Conservation (phyloP, 2,113 vertebrate genomes). For the Cochlearius cochlearius region DNA sequence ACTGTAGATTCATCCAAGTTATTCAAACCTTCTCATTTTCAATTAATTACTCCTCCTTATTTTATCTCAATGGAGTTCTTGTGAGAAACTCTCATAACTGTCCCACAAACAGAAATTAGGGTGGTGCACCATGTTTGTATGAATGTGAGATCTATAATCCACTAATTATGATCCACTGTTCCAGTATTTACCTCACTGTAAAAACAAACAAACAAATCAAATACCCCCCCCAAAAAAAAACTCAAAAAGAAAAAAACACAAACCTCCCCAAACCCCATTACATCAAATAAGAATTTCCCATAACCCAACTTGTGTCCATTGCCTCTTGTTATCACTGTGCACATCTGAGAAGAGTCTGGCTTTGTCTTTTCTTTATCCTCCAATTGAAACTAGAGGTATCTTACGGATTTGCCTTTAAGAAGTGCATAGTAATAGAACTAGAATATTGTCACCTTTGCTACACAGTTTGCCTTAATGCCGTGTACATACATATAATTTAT, state of each 20-base stretch:
- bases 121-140: neutral
- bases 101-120: neutral
- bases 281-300: neutral
- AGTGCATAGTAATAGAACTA: neutral
- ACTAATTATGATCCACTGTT: neutral
- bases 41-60: neutral
- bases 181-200: neutral
- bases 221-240: accelerated
- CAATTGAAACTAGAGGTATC: neutral
- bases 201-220: neutral
- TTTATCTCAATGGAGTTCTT: neutral
- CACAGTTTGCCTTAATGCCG: neutral
- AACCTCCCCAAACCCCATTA: neutral
- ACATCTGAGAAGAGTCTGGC: neutral
- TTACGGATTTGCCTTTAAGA: neutral
- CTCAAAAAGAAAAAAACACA: neutral
- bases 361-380: neutral
- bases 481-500: neutral
- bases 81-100: neutral
- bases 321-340: neutral
- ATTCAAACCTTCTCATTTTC: neutral
- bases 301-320: neutral
- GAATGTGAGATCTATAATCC: neutral
- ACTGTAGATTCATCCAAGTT: neutral
- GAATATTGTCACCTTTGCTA: neutral